Conservation (phyloP, 2,797 vertebrate species). For the Diglossa cyanea region DNA sequence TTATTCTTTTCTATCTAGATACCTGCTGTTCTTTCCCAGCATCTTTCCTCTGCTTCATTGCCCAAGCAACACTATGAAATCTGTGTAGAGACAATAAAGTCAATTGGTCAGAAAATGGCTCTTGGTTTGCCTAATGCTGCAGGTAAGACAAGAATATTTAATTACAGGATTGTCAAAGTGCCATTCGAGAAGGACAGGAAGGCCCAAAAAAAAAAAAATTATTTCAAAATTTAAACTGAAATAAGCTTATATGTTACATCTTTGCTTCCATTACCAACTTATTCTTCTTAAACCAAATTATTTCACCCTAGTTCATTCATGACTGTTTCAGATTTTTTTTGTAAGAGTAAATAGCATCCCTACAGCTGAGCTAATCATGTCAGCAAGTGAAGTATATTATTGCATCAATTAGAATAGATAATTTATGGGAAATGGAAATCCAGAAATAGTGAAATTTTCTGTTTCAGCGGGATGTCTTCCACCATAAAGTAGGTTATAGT, state of each 20-base stretch:
- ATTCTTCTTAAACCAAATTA: neutral
- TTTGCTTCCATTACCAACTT: neutral
- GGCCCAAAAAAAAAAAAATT: neutral
- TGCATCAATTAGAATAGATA: neutral
- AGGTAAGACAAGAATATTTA: neutral
- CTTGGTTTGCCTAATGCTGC: neutral
- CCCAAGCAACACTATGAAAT: constrained; percentile 45
- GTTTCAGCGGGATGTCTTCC: neutral
- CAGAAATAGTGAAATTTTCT: neutral
- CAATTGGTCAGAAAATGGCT: constrained; percentile 56
- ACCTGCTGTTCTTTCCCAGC: constrained; percentile 37
- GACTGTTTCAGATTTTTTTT: neutral
- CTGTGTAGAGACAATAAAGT: constrained; percentile 29
- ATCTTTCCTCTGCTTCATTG: constrained; percentile 40
- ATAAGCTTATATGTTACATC: neutral
- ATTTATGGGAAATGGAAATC: neutral
- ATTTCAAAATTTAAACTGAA: neutral
- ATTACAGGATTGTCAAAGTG: neutral
- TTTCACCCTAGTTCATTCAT: neutral
- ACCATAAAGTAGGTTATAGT: neutral
- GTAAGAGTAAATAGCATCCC: neutral
- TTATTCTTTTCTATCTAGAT: neutral
- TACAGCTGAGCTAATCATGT: neutral
- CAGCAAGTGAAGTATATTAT: neutral
- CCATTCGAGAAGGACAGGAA: neutral